phyloP scores from a whole-genome alignment of 2,797 vertebrate species.

The Avahi laniger region DNA sequence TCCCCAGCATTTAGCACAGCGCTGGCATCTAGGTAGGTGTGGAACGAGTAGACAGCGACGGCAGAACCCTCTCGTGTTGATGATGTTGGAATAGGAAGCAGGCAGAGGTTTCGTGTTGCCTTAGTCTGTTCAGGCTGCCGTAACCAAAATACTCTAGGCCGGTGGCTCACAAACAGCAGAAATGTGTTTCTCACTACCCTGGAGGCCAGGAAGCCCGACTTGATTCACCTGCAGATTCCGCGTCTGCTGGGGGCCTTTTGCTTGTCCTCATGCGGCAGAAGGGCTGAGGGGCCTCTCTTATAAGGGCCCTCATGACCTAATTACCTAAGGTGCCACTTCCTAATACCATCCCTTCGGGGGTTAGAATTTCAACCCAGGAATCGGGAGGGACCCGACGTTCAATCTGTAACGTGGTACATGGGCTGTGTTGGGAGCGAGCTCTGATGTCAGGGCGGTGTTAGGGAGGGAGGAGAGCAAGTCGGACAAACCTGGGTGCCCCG shows the following conservation, averaged over 20 bases:
- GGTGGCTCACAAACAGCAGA: background rate
- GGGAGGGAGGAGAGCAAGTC: background rate
- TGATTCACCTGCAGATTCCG: background rate
- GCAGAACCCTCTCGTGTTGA: background rate
- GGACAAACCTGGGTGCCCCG: background rate
- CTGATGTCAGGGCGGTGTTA: background rate
- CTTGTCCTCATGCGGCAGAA: background rate
- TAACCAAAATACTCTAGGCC: background rate
- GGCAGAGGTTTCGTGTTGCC: background rate
- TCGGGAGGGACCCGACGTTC: background rate
- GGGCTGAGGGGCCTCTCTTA: background rate
- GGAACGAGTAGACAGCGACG: background rate
- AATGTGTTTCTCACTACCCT: background rate
- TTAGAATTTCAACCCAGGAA: background rate
- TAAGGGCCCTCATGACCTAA: background rate
- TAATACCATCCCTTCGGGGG: background rate
- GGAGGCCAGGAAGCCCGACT: background rate
- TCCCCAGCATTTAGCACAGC: background rate
- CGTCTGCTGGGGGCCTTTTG: background rate
- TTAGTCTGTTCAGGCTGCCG: background rate
- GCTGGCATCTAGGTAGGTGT: background rate
- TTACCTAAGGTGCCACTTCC: background rate
- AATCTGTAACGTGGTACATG: background rate
- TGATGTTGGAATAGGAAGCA: background rate
- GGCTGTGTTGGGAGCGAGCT: background rate